Conservation (phyloP, 2,797 vertebrate species). For the Tragelaphus oryx region DNA sequence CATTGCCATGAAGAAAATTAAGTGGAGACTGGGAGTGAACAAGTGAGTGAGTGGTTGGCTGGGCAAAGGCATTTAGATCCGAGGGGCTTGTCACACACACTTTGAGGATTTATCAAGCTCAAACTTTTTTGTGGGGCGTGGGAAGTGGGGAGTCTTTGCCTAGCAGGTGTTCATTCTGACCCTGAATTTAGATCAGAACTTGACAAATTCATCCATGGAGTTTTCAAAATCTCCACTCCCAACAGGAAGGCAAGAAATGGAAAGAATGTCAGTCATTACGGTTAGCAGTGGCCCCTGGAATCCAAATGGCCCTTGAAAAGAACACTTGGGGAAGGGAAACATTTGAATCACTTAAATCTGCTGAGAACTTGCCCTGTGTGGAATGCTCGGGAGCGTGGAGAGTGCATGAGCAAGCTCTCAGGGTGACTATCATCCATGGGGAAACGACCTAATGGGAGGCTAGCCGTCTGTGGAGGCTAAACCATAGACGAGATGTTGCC, state of each 20-base stretch:
- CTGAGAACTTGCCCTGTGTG: background rate
- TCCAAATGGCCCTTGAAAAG: conserved; percentile 23
- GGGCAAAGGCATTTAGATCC: background rate
- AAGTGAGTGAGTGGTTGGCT: rapidly evolving
- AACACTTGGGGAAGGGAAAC: background rate
- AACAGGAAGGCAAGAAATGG: conserved; percentile 31
- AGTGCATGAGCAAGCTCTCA: background rate
- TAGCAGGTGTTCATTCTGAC: background rate
- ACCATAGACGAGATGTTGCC: conserved; percentile 49
- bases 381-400: background rate
- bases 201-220: background rate
- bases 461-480: conserved; percentile 40
- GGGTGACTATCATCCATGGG: background rate
- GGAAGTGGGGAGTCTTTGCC: background rate
- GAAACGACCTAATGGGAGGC: conserved; percentile 54
- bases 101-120: background rate
- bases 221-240: conserved; percentile 27
- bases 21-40: background rate
- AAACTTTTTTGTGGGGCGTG: background rate
- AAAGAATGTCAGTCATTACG: conserved; percentile 13
- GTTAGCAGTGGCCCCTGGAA: background rate
- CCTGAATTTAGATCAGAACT: conserved; percentile 30
- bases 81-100: background rate
- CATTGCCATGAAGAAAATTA: background rate
- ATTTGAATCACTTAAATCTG: background rate